Base-by-base conservation (phyloP, 2,113 vertebrate genomes). In the Madoqua kirkii region DNA sequence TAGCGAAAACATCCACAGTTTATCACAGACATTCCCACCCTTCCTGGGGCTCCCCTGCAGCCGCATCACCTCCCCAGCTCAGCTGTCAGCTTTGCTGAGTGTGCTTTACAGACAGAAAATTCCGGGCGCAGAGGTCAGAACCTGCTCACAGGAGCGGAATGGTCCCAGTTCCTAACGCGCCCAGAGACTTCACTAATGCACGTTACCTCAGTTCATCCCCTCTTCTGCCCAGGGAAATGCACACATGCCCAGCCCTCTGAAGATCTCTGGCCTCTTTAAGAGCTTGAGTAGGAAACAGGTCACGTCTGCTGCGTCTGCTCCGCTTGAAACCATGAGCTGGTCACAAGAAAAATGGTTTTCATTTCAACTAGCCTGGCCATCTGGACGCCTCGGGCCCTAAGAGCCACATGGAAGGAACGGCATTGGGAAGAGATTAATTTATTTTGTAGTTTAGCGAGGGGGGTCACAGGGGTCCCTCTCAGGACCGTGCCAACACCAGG, bases 341-440 rank as follows among this genome's bases (percentile, higher is more conserved):
- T 88, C 64, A n/a, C 43, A 92, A 93, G 89, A 50, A 91, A 96
- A 96, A 57, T 71, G 87, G 83, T 96, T 97, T 97, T 96, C 95
- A 76, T 97, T 96, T 95, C 74, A 81, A 89, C 85, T 84, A 52
- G 67, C 74, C 25, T 12, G 57, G 88, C 84, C 97, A 95, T 93
- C 95, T 97, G 95, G 89, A 29, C 16, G 23, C 74, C 59, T 52
- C 27, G 1, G 54, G n/a, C 13, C 21, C 12, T 79, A 92, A 50
- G 50, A 60, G 76, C 78, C 50, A 25, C 84, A 50, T 64, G 52
- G 48, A 90, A 76, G 82, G 71, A 74, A 76, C 9, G 3, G 5
- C 52, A 91, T 96, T 97, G 97, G 91, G 88, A 97, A 97, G 91
- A 96, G 91, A 95, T 96, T 93, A 96, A 89, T 92, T 96, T 89